These are phyloP conservation scores for Achlya flavicornis DNA, from an alignment of 2,888 invertebrate species.

Conservation along the genomic window DNA sequence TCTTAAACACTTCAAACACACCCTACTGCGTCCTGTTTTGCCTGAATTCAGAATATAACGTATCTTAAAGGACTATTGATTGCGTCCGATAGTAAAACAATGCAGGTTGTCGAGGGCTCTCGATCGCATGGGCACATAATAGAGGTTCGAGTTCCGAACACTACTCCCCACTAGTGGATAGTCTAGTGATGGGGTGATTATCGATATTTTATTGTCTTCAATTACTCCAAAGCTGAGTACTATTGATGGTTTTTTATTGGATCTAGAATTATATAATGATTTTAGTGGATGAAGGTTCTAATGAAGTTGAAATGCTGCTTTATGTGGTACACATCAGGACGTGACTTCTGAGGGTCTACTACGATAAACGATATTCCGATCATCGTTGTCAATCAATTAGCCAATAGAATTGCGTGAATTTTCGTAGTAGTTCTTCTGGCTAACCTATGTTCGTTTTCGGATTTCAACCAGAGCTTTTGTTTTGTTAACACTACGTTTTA, in stretches of 20 bases:
- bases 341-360: too few relatives aligned
- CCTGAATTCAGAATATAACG: constrained; percentile 37
- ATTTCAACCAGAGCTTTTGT: too few relatives aligned
- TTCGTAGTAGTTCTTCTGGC: too few relatives aligned
- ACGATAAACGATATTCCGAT: too few relatives aligned
- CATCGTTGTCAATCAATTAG: too few relatives aligned
- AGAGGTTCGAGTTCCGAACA: constrained; percentile 38
- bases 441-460: too few relatives aligned
- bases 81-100: constrained; percentile 57
- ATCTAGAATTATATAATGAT: neutral
- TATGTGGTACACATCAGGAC: neutral
- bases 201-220: constrained; percentile 25
- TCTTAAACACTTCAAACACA: too few relatives aligned
- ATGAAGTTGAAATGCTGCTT: neutral
- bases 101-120: constrained; percentile 50
- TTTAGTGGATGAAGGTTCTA: neutral
- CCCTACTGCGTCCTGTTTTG: neutral
- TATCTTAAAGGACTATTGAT: constrained; percentile 38
- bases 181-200: constrained; percentile 24
- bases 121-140: constrained; percentile 39
- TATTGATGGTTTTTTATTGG: neutral
- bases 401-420: too few relatives aligned
- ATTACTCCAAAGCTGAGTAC: neutral
- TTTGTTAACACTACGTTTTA: too few relatives aligned
- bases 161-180: constrained; percentile 37